Percentiles rank a stretch among this genome's conserved stretches.
These are phyloP conservation scores for Eilema sororculum DNA, from an alignment of 2,888 invertebrate genomes.

Conservation along the genomic window DNA sequence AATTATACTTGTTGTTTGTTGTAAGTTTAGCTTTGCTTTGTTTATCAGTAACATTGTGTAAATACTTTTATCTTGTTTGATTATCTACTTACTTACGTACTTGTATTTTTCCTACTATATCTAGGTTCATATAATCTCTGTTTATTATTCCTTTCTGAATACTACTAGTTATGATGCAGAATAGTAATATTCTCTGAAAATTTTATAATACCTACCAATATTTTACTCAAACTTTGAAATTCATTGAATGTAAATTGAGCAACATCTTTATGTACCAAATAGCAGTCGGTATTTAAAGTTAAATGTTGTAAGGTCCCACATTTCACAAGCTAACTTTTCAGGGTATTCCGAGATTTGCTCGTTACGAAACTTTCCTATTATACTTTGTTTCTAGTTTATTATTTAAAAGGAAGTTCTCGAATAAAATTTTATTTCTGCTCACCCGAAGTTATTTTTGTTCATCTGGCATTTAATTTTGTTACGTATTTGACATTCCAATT, in stretches of 20 bases:
- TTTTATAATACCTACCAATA: conserved; percentile 30
- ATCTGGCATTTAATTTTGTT: conserved; percentile 24
- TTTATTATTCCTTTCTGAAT: conserved; percentile 18
- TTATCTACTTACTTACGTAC: conserved; percentile 18
- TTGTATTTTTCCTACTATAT: conserved; percentile 15
- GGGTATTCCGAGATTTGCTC: conserved; percentile 43
- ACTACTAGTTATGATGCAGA: conserved; percentile 6
- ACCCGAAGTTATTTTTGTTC: conserved; percentile 28
- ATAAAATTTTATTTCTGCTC: conserved; percentile 33
- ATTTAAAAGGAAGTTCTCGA: conserved; percentile 34
- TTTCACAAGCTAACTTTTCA: conserved; percentile 51
- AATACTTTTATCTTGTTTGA: conserved; percentile 29
- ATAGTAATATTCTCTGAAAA: conserved; percentile 11
- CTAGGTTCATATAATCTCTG: conserved; percentile 5
- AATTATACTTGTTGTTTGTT: conserved; percentile 61
- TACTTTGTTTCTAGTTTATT: conserved; percentile 47
- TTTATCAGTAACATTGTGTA: conserved; percentile 41
- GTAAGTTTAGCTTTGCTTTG: conserved; percentile 48
- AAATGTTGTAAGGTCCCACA: conserved; percentile 47
- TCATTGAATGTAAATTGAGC: conserved; percentile 31
- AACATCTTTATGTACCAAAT: conserved; percentile 36
- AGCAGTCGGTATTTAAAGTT: conserved; percentile 41
- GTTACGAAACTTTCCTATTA: conserved; percentile 52
- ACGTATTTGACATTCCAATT: conserved; percentile 17
- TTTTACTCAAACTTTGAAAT: conserved; percentile 24